Evolutionary conservation across 2,888 invertebrate genomes (phyloP), one percentile per base, ranked within the genome.

Genomic region (Epinotia brunnichana): DNA sequence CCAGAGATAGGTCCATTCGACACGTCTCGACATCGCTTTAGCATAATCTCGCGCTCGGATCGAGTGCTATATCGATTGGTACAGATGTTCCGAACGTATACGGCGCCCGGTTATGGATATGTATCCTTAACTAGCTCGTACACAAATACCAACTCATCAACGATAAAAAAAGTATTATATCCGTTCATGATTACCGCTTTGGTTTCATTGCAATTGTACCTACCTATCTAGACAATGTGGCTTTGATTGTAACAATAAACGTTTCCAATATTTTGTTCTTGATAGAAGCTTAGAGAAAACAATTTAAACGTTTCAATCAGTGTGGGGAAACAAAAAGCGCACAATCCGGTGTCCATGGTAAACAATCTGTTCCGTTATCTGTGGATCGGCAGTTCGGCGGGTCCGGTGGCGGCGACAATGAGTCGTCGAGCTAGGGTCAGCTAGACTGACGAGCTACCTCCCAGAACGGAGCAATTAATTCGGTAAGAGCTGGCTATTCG

Each of bases 21-120:
- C 92, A 90, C 90, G 90, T 90, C 90, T 87, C 84, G 83, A 92
- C 92, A 92, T 87, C 92, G 91, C 85, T 91, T 93, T 93, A 93
- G 93, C 90, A 91, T 92, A 92, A 93, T 93, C 93, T 92, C 82
- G 83, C 81, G 80, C 84, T 86, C 82, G 83, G 84, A 93, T 93
- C 92, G 87, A 87, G 87, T 89, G 86, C 87, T 86, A 83, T 90
- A 90, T 88, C 87, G 88, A 87, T 87, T 83, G 79, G 83, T 89
- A 91, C 91, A 90, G 89, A 90, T 91, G 91, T 90, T 88, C 82
- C 77, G 82, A 77, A 76, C 74, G 68, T 76, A 78, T 76, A 75
- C 75, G 75, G 79, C 76, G 78, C 82, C 81, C 74, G 78, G 76
- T 56, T 67, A 41, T 53, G 67, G 56, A 70, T 73, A 61, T 59